A percentile compares a stretch with the other conserved stretches of the same genome.
Conservation (phyloP, 2,113 vertebrate genomes). For the Megalops atlanticus region DNA sequence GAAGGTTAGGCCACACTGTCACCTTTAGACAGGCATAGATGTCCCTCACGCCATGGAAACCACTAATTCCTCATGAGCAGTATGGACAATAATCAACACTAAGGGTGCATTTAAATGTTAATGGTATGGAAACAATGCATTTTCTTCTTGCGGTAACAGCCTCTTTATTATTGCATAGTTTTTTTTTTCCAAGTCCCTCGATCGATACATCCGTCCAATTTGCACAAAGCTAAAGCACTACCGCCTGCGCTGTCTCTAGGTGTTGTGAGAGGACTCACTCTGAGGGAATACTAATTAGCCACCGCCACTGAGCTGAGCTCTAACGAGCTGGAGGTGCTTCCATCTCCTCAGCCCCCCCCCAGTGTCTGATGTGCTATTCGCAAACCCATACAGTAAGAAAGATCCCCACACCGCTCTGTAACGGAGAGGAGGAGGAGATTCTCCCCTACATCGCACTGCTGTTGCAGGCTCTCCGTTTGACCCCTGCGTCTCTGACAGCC, state of each 20-base stretch:
- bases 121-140: not conserved
- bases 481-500: not conserved
- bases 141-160: not conserved
- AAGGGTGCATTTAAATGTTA: not conserved
- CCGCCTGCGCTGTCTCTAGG: not conserved
- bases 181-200: not conserved
- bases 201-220: not conserved
- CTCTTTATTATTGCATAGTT: not conserved
- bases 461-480: not conserved
- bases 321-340: constrained; percentile 16
- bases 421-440: too few species aligned
- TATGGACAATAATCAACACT: not conserved
- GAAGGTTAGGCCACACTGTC: too few species aligned
- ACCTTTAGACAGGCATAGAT: not conserved
- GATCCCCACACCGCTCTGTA: too few species aligned
- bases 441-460: too few species aligned
- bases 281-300: constrained; percentile 18
- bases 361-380: too few species aligned
- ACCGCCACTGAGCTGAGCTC: not conserved
- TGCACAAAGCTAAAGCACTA: not conserved
- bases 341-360: not conserved
- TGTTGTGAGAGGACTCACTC: not conserved
- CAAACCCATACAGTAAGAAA: too few species aligned
- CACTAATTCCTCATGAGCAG: too few species aligned
- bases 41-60: too few species aligned